Conservation (phyloP, 2,797 vertebrate genomes). For the Schizothorax lantsangensis region DNA sequence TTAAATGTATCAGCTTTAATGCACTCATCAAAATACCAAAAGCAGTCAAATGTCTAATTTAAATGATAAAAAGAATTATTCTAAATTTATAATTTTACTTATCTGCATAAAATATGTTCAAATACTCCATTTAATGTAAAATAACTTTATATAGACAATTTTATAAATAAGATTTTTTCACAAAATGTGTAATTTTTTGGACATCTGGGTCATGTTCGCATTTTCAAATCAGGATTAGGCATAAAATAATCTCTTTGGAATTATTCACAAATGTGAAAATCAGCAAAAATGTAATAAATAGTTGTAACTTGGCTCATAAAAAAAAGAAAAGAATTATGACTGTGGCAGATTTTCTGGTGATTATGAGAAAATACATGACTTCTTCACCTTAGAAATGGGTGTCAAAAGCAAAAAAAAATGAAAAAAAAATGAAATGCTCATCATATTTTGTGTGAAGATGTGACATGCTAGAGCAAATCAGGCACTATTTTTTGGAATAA, state of each 20-base stretch:
- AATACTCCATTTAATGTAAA: background rate
- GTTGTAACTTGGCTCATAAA: background rate
- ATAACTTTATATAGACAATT: background rate
- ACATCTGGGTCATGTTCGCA: background rate
- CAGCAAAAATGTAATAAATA: background rate
- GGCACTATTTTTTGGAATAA: too few species aligned
- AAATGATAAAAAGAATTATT: background rate
- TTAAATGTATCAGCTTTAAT: background rate
- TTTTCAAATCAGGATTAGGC: background rate
- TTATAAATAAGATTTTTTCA: too few species aligned
- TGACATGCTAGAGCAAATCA: too few species aligned
- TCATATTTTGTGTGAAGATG: background rate
- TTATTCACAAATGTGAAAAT: background rate
- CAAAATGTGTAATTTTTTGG: background rate
- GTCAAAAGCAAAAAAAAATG: background rate
- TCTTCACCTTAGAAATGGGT: background rate
- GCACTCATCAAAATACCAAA: background rate
- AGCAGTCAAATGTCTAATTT: background rate
- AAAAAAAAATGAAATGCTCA: background rate
- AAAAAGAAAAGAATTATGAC: background rate
- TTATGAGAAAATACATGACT: background rate
- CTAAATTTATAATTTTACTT: background rate
- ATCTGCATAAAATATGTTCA: background rate
- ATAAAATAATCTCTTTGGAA: background rate
- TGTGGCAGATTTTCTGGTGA: background rate